Evolutionary conservation across 2,888 invertebrate species (phyloP), one percentile per base, ranked within the genome.

Genomic region (Callosobruchus maculatus): DNA sequence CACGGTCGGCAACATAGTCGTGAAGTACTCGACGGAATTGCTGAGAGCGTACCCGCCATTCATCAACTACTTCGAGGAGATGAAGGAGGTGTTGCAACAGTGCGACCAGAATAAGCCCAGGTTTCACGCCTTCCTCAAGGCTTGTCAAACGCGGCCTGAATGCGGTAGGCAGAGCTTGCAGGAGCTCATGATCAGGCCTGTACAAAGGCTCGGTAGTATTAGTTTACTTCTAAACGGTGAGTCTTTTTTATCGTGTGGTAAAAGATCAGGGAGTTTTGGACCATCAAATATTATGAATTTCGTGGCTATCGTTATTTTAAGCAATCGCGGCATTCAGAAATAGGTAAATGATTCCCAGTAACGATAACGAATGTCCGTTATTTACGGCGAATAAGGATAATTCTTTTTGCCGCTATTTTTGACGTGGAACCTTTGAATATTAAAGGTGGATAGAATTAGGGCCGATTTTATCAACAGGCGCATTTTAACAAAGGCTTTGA

Each of bases 41-140:
- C 91, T 95, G 80, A 97, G 96, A 88, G 96, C 97, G 0, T 99
- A 99, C 89, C 98, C 98, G 77, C 97, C 98, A 21, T 99, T 97
- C 88, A 95, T 99, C 73, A 99, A 99, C 89, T 98, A 96, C 89
- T 98, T 98, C 87, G 98, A 99, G 88, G 95, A 96, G 87, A 97
- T 97, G 88, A 97, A 97, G 88, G 96, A 97, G 84, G 95, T 95
- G 89, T 91, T 99, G 85, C 90, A 92, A 83, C 92, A 93, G 84
- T 98, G 97, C 89, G 97, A 97, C 89, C 92, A 92, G 85, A 94
- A 93, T 84, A 97, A 97, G 88, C 97, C 97, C 68, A 91, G 97
- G 86, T 99, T 99, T 90, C 97, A 98, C 89, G 98, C 98, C 84
- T 99, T 99, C 89, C 91, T 99, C 79, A 98, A 98, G 90, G 97